Evolutionary conservation across 2,888 invertebrate genomes (phyloP), one percentile per base, ranked within the genome.

Genomic region (Tolmerus cingulatus): DNA sequence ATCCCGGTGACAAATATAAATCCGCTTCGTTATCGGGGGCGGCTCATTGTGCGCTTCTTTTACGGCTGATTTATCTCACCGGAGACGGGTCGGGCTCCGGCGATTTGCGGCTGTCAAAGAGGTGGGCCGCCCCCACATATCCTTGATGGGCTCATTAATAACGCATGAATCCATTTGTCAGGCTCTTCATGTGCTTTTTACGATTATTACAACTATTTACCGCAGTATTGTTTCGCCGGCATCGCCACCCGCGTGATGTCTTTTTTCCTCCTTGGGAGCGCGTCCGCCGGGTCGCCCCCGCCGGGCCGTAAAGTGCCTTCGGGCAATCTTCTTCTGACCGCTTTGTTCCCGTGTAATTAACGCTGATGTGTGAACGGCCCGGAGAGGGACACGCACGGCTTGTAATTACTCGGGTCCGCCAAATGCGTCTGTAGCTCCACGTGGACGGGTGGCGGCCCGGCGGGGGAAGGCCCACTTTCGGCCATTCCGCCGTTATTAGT

Each of bases 141-240:
- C 86, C 87, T 86, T 87, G 87, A 88, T 87, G 87, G 40, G 76
- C 74, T 86, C 88, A 87, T 88, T 88, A 88, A 88, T 88, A 88
- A 88, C 88, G 87, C 87, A 88, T 87, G 88, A 88, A 88, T 88
- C 87, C 88, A 88, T 88, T 88, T 88, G 88, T 88, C 87, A 88
- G 88, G 78, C 86, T 88, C 85, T 88, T 87, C 87, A 88, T 88
- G 88, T 88, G 86, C 87, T 88, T 88, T 88, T 88, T 88, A 88
- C 88, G 88, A 88, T 88, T 88, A 88, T 88, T 88, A 88, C 88
- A 88, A 88, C 88, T 88, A 88, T 88, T 88, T 88, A 86, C 87
- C 85, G 88, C 76, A 87, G 86, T 88, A 88, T 88, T 86, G 81
- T 88, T 79, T 79, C 74, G 87, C 74, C 57, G 76, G 78, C 57